Base-by-base conservation (phyloP, 1,140 invertebrate genomes). In the roundworm (Caenorhabditis elegans) region DNA sequence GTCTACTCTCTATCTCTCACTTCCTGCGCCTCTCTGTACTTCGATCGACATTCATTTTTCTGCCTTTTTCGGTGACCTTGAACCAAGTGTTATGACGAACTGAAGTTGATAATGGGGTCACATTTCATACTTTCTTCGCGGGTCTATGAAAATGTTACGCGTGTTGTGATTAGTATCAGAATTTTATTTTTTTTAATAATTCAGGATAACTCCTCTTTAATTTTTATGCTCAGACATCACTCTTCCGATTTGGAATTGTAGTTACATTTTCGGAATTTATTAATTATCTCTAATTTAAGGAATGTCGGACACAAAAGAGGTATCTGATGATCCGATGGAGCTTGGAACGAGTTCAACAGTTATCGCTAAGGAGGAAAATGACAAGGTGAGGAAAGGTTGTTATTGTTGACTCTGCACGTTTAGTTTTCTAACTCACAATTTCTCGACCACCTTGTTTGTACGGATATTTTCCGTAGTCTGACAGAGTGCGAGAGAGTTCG, bases 221-320 rank as follows among this genome's bases (percentile, higher is more conserved):
- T n/a, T n/a, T n/a, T n/a, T n/a, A n/a, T n/a, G n/a, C n/a, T n/a
- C n/a, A n/a, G n/a, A n/a, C n/a, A n/a, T n/a, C n/a, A n/a, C n/a
- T n/a, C n/a, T n/a, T n/a, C n/a, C n/a, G n/a, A n/a, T n/a, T n/a
- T n/a, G n/a, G n/a, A n/a, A n/a, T n/a, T n/a, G n/a, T n/a, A n/a
- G n/a, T n/a, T n/a, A n/a, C n/a, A n/a, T n/a, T n/a, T n/a, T n/a
- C n/a, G n/a, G n/a, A n/a, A 43, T 43, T 5, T 43, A 43, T 43
- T 43, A 39, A 22, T 15, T 65, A 11, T 17, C 4, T 5, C 22
- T 13, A 22, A 39, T 70, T 39, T 11, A 31, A 39, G 60, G 60
- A 70, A 70, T 70, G 60, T 70, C 60, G 34, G 60, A 70, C 60
- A 39, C 60, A 70, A 70, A 70, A 5, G 60, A 34, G 39, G 34